A percentile compares a stretch with the other conserved stretches of the same genome.
phyloP scores from a whole-genome alignment of 2,797 vertebrate species.

The Novumbra hubbsi region DNA sequence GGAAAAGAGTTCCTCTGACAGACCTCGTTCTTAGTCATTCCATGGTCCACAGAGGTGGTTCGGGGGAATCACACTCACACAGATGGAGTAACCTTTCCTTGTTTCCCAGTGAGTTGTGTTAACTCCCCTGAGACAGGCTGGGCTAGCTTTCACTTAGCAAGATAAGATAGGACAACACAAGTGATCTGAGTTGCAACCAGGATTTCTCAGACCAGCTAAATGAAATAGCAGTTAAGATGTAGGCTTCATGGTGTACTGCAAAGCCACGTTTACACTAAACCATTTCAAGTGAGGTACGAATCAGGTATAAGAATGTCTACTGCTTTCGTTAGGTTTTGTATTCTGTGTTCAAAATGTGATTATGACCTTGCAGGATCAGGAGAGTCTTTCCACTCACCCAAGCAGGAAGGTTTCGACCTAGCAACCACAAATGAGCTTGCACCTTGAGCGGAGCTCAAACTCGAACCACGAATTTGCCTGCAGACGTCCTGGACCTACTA shows the following conservation, averaged over 20 bases:
- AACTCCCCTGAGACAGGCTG: neutral
- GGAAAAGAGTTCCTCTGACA: constrained; percentile 46
- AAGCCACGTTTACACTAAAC: neutral
- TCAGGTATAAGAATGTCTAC: too few relatives aligned
- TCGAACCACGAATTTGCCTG: too few relatives aligned
- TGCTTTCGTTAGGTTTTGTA: too few relatives aligned
- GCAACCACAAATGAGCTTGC: too few relatives aligned
- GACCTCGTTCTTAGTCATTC: constrained; percentile 15
- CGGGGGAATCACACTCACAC: neutral
- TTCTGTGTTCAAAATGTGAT: too few relatives aligned
- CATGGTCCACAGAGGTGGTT: neutral
- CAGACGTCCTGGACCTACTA: too few relatives aligned
- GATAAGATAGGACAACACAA: neutral
- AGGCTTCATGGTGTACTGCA: neutral
- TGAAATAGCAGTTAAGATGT: constrained; percentile 2
- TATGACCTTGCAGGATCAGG: too few relatives aligned
- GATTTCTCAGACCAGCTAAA: neutral
- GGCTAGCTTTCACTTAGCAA: neutral
- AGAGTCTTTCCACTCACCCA: too few relatives aligned
- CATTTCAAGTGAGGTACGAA: neutral
- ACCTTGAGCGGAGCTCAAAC: too few relatives aligned
- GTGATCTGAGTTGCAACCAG: neutral
- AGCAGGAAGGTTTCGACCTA: too few relatives aligned
- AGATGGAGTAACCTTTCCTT: neutral
- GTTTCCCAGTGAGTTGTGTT: neutral